Evolutionary conservation across 2,113 vertebrate genomes (phyloP).

Genomic region (Chlorodrepanis virens): DNA sequence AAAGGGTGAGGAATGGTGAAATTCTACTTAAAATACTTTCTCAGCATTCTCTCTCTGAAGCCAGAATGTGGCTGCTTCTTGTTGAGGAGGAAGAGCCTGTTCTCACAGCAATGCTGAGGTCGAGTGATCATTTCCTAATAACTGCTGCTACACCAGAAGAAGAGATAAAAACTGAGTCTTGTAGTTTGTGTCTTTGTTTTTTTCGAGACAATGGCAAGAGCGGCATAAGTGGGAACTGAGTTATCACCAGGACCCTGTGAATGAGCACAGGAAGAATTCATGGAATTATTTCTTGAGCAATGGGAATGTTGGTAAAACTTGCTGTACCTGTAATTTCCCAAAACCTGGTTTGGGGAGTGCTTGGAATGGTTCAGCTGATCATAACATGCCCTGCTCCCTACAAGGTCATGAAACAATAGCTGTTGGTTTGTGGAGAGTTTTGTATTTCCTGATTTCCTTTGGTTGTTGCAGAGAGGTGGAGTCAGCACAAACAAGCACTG

Average conservation of each 20-base stretch:
- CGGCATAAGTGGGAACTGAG: rapidly evolving
- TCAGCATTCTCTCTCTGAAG: not conserved
- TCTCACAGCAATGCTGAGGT: not conserved
- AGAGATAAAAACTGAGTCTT: not conserved
- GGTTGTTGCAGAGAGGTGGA: not conserved
- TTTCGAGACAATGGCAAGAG: not conserved
- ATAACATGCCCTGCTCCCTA: not conserved
- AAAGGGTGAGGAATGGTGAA: rapidly evolving
- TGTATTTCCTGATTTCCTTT: not conserved
- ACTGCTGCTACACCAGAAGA: not conserved
- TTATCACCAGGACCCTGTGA: not conserved
- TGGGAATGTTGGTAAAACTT: not conserved
- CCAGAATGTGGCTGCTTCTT: not conserved
- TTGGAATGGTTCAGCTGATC: not conserved
- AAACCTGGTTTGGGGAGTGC: rapidly evolving
- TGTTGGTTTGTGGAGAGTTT: not conserved
- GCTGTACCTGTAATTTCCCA: not conserved
- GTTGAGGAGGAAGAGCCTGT: not conserved
- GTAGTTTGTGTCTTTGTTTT: rapidly evolving
- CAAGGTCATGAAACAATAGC: rapidly evolving
- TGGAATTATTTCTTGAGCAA: not conserved
- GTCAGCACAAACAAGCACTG: not conserved
- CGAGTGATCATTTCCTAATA: rapidly evolving
- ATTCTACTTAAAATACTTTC: not conserved
- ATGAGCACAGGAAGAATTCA: not conserved